Evolutionary conservation across 2,797 vertebrate species (phyloP), one percentile per base, ranked within the genome.

Genomic region (Pogonophryne albipinna): DNA sequence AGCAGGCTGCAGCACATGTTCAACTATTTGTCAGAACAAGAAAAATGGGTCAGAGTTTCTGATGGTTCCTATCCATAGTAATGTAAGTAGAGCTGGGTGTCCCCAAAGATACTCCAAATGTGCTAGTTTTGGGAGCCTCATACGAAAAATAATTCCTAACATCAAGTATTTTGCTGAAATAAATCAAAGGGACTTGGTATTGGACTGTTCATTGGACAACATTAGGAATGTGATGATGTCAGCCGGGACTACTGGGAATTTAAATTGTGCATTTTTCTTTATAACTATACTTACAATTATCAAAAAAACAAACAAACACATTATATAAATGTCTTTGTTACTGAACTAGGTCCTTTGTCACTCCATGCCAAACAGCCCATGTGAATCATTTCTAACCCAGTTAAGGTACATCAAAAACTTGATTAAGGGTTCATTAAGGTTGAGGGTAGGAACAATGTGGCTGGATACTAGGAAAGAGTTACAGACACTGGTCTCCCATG

Each of bases 1-100:
- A 72, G 12, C 64, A 59, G 12, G 67, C 80, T 41, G 44, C 58
- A 76, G 20, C 46, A 45, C 76, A 78, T 61, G 50, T 71, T 79
- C 34, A 58, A 23, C 19, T 70, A 27, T 34, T 62, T 58, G 78
- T 68, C 50, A 50, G 51, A 52, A n/a, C 16, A 70, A 27, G 45
- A 34, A 74, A 76, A 67, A 51, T 53, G 55, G 23, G 70, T 82
- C 73, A 78, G n/a, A 68, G n/a, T 62, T 80, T 71, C 50, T 56
- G 41, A 64, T 46, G 31, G 19, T 7, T 75, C 14, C 44, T 50
- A 53, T 46, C 56, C 57, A 66, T 38, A 23, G 65, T 20, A 68
- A 31, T 76, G 17, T 80, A 82, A 80, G 85, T 76, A 78, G 55
- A 38, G 23, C 19, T 7, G 0, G 2, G 11, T 60, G 4, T 80